Conservation (phyloP, 2,888 invertebrate genomes). For the Idaea biselata region DNA sequence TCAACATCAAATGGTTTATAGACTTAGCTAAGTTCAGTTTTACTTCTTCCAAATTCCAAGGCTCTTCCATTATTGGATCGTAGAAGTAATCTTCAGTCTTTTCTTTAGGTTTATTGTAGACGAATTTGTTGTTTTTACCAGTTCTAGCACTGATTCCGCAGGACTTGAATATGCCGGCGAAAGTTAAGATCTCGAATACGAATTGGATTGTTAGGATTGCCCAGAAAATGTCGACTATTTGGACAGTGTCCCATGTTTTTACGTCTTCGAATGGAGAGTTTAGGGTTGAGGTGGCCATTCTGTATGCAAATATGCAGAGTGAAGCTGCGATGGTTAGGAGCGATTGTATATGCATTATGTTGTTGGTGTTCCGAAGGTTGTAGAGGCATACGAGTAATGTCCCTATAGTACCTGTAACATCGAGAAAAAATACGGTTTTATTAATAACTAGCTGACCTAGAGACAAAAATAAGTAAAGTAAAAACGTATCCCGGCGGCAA, state of each 20-base stretch:
- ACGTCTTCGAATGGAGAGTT: constrained; percentile 42
- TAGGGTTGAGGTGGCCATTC: constrained; percentile 48
- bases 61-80: constrained; percentile 53
- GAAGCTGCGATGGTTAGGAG: constrained; percentile 49
- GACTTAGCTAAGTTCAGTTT: constrained; percentile 62
- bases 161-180: constrained; percentile 50
- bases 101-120: constrained; percentile 61
- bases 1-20: constrained; percentile 63
- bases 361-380: constrained; percentile 62
- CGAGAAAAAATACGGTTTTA: constrained; percentile 3
- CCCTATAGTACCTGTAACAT: constrained; percentile 55
- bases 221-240: constrained; percentile 67
- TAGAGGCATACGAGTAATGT: constrained; percentile 58
- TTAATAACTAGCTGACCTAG: neutral
- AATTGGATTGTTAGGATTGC: constrained; percentile 52
- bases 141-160: constrained; percentile 38
- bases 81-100: constrained; percentile 64
- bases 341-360: constrained; percentile 54
- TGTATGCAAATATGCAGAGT: constrained; percentile 49
- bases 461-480: neutral
- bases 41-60: constrained; percentile 65
- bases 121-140: constrained; percentile 46
- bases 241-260: constrained; percentile 52
- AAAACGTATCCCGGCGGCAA: too few relatives aligned
- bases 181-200: constrained; percentile 59